phyloP scores from a whole-genome alignment of 2,888 invertebrate genomes.

The Rhingia rostrata region DNA sequence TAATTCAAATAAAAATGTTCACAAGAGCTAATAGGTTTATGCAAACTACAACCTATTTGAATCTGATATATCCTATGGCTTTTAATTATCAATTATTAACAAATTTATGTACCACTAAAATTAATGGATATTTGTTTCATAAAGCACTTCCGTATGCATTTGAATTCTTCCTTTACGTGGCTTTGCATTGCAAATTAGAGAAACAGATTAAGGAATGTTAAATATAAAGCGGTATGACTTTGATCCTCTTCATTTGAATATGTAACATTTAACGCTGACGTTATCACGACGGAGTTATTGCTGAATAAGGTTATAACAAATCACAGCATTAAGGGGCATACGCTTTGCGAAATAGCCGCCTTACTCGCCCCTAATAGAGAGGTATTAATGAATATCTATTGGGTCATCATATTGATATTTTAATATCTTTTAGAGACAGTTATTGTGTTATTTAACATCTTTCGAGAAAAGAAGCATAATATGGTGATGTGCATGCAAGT shows the following conservation, averaged over 20 bases:
- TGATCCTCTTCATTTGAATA: conserved; percentile 10
- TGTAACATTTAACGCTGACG: too few relatives aligned
- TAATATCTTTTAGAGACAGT: neutral
- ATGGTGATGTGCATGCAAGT: conserved; percentile 15
- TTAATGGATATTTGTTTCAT: too few relatives aligned
- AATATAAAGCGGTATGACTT: conserved; percentile 11
- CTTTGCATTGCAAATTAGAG: conserved; percentile 55
- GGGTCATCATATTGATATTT: conserved; percentile 12
- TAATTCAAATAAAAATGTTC: too few relatives aligned
- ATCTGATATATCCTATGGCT: too few relatives aligned
- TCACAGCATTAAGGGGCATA: neutral
- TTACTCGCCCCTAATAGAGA: conserved; percentile 23
- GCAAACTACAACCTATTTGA: too few relatives aligned
- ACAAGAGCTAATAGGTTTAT: too few relatives aligned
- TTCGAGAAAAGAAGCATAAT: conserved; percentile 7
- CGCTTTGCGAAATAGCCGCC: conserved; percentile 44
- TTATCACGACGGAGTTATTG: too few relatives aligned
- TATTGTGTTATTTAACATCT: conserved; percentile 9
- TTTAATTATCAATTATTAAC: too few relatives aligned
- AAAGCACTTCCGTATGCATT: conserved; percentile 35
- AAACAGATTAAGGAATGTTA: conserved; percentile 37
- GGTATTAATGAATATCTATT: conserved; percentile 43
- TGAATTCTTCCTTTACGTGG: conserved; percentile 52
- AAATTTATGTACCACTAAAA: too few relatives aligned
- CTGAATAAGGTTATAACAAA: neutral